Conservation (phyloP, 2,888 invertebrate genomes). For the Chrysotoxum bicinctum region DNA sequence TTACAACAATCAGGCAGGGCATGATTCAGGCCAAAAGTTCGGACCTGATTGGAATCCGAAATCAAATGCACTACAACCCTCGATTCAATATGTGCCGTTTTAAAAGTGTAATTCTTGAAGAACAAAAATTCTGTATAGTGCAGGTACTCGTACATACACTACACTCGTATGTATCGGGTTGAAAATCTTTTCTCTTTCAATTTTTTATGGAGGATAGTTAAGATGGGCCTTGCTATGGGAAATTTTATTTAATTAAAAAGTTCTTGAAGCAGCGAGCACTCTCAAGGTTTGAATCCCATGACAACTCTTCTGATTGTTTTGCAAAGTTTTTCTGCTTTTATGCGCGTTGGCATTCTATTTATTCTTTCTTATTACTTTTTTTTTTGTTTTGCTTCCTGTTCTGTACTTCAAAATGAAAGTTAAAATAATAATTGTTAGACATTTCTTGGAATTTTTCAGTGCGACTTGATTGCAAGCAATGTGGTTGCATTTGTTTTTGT, state of each 20-base stretch:
- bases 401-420: neutral
- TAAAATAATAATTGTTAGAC: conserved; percentile 17
- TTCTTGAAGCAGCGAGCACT: conserved; percentile 9
- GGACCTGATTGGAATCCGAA: conserved; percentile 63
- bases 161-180: neutral
- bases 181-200: neutral
- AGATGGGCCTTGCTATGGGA: neutral
- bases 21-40: conserved; percentile 47
- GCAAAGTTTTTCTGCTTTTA: conserved; percentile 24
- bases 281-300: conserved; percentile 44
- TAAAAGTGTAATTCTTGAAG: conserved; percentile 5
- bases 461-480: neutral
- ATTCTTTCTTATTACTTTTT: neutral
- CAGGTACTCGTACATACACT: no score
- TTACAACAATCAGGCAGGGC: neutral
- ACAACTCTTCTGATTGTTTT: conserved; percentile 52
- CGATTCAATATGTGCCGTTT: conserved; percentile 4
- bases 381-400: neutral
- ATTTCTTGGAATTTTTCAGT: neutral
- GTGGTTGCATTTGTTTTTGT: neutral
- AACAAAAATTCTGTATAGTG: neutral
- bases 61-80: conserved; percentile 4
- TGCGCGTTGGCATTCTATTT: neutral
- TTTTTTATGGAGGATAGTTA: neutral
- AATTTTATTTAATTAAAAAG: conserved; percentile 65